A percentile compares a stretch with the other conserved stretches of the same genome.
Evolutionary conservation across 2,888 invertebrate species (phyloP).

Genomic region (Lasioglossum malachurum): DNA sequence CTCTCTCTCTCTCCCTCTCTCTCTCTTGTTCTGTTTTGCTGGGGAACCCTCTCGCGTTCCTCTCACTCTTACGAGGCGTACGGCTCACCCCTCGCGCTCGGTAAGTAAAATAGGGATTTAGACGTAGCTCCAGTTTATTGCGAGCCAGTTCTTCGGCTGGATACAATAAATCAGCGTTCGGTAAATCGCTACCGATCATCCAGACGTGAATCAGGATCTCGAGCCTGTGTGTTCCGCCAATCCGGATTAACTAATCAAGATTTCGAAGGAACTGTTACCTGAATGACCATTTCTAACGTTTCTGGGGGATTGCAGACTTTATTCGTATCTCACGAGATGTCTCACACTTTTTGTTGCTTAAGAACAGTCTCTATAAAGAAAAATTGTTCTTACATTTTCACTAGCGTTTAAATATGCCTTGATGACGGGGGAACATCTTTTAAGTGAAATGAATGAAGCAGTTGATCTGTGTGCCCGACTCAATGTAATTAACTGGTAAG

Average conservation of each 20-base stretch:
- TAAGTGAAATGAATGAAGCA: background rate
- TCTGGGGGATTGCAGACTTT: background rate
- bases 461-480: no score
- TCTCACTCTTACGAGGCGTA: constrained; percentile 9
- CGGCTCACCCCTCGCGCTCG: constrained; percentile 63
- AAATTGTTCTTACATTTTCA: background rate
- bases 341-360: no score
- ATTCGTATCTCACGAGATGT: no score
- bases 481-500: background rate
- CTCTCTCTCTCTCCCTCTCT: constrained; percentile 68
- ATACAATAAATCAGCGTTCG: constrained; percentile 70
- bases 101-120: constrained; percentile 82
- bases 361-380: background rate
- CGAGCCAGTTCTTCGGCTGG: constrained; percentile 65
- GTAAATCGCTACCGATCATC: constrained; percentile 55
- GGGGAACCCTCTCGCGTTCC: constrained; percentile 35
- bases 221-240: background rate
- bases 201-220: constrained; percentile 46
- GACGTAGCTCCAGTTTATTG: constrained; percentile 76
- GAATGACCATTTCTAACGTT: background rate
- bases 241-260: constrained; percentile 37
- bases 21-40: constrained; percentile 68
- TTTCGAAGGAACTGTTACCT: no score
- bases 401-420: background rate
- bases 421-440: background rate